These are phyloP conservation scores for Eudasyphora cyanicolor DNA, from an alignment of 2,888 invertebrate species.

Conservation along the genomic window DNA sequence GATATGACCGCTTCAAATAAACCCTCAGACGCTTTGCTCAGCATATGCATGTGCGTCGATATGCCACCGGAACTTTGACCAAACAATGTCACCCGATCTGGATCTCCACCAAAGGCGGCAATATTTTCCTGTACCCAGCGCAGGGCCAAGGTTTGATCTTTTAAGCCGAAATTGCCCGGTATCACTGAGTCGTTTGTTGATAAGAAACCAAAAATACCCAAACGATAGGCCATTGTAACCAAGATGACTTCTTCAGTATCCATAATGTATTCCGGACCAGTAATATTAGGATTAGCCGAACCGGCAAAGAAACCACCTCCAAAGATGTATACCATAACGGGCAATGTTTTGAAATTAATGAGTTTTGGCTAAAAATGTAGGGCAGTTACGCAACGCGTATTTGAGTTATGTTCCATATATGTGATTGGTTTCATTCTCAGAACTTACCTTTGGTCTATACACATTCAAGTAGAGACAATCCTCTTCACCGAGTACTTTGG, in stretches of 20 bases:
- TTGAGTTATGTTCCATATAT: too few relatives aligned
- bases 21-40: slow-evolving; percentile 78
- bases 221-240: slow-evolving; percentile 78
- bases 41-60: slow-evolving; percentile 79
- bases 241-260: slow-evolving; percentile 78
- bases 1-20: slow-evolving; percentile 80
- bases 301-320: slow-evolving; percentile 81
- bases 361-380: too few relatives aligned
- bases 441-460: slow-evolving; percentile 76
- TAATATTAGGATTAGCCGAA: slow-evolving; percentile 73
- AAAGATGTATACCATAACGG: slow-evolving; percentile 81
- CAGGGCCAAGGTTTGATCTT: slow-evolving; percentile 80
- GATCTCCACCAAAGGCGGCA: slow-evolving; percentile 79
- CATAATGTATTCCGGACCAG: slow-evolving; percentile 81
- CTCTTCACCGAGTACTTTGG: slow-evolving; percentile 78
- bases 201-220: slow-evolving; percentile 78
- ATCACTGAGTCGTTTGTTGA: slow-evolving; percentile 79
- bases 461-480: slow-evolving; percentile 81
- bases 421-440: too few relatives aligned
- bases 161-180: slow-evolving; percentile 80
- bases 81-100: slow-evolving; percentile 78
- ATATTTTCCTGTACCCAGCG: slow-evolving; percentile 80
- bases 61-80: slow-evolving; percentile 80
- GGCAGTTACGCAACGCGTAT: too few relatives aligned
- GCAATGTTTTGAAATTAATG: slow-evolving; percentile 70